Base-by-base conservation (phyloP, 2,888 invertebrate genomes). In the Lepidocyrtinus sp. region DNA sequence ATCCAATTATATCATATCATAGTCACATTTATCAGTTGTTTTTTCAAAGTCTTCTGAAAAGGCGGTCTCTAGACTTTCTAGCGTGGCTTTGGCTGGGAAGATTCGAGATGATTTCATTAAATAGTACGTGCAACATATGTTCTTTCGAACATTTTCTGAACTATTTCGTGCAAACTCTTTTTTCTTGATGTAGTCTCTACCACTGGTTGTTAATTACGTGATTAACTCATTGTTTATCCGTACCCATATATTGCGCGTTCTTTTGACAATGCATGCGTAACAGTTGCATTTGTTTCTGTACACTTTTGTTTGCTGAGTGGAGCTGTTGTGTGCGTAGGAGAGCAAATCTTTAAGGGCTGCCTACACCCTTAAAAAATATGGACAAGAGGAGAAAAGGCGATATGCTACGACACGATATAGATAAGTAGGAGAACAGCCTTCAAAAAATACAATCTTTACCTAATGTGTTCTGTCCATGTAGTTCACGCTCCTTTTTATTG, bases 191-290 rank as follows among this genome's bases (percentile, higher is more conserved):
- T n/a, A n/a, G n/a, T n/a, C n/a, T n/a, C n/a, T 59, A 36, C 36
- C 36, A 59, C n/a, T n/a, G 59, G 22, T 59, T 59, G 59, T 59
- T 59, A 59, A 59, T 59, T 59, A 59, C 22, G 59, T 59, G 59
- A 59, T 59, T 59, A 59, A 21, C 22, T 21, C 59, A 59, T 59
- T 59, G 59, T 59, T 59, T 59, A 22, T 59, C 59, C 59, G 22
- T 21, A 59, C 21, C 59, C 22, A 59, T 59, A 59, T 59, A 59
- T 59, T 17, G 50, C 50, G 50, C 50, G 50, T 50, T 17, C 50
- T 50, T 50, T 21, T 22, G 2, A 2, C 59, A n/a, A 5, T 59
- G 21, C 59, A n/a, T 17, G 2, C 55, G 22, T 22, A 59, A 59
- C 59, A 59, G n/a, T 59, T 59, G 19, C n/a, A 15, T 59, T 21